Base-by-base conservation (phyloP, 2,113 vertebrate species). In the Thamnophis sirtalis region DNA sequence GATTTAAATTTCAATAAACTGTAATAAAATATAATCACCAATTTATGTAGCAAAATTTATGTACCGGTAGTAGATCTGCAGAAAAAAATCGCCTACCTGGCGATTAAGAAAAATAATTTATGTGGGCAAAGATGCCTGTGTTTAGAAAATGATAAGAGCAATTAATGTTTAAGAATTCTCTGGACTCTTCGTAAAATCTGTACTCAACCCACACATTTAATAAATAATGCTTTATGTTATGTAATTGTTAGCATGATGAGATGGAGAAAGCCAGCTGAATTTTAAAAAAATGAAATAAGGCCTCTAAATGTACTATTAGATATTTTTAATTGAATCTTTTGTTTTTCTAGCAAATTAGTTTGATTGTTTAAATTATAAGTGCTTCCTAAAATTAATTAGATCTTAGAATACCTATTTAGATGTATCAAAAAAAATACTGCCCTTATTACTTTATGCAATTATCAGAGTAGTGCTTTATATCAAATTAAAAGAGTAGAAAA, bases 101-200 rank as follows among this genome's bases (percentile, higher is more conserved):
- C 68, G 92, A 89, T 63, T 87, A 51, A n/a, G 80, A 92, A 93
- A 95, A 89, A 50, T 13, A 24, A 33, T 0, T 51, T 91, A 88
- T 56, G 84, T 92, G 93, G 91, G 58, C 91, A 91, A 89, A 9
- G 0, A 0, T 91, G 89, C 50, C 56, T 92, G 28, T 95, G 93
- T 94, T 94, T 95, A 84, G 55, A 91, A 94, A 94, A 92, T 93
- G 11, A 94, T 92, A 94, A 96, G 51, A 91, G 93, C 93, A 95
- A 96, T 95, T 53, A 0, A 95, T 95, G 94, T 93, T 89, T 93
- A 86, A 93, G 86, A 87, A 80, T 93, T 94, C 95, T 90, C 50
- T 92, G 93, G 95, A 93, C 93, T 11, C 21, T 92, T 51, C 87
- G 93, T 88, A 93, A 89, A 87, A 94, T 92, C 3, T 93, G 26